Evolutionary conservation across 1,140 invertebrate species (phyloP), one percentile per base, ranked within the genome.

Genomic region (Diploscapter pachys): DNA sequence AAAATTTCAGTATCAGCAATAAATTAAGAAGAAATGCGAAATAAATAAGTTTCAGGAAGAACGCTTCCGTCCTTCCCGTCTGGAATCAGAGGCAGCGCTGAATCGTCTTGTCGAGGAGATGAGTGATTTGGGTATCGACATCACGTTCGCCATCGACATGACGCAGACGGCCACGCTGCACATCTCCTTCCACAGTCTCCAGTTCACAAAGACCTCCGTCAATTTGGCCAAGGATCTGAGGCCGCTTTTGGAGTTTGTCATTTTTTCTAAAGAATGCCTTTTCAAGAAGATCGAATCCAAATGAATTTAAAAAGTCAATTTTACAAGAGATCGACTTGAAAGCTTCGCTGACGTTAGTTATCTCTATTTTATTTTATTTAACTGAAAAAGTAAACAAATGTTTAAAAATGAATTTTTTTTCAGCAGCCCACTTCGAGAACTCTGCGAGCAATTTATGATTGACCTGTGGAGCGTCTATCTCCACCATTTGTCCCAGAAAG

Each of bases 31-130:
- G 5, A 78, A 51, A 13, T 0, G 31, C 61, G n/a, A n/a, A 52
- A 11, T 57, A 31, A 31, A 31, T 31, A 31, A 31, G 52, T 50
- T 59, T 48, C 6, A 13, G 79, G 83, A 84, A 70, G 83, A 84
- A 57, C 67, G 72, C 48, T 84, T 83, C 84, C 57, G 72, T 13
- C 81, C 83, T 1, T 83, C 74, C 62, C 79, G 79, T n/a, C 70
- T 85, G 31, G 82, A 85, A 48, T 80, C 67, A 6, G 78, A 79
- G 66, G 68, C 78, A 6, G 69, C 69, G 6, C 53, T 79, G 49
- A 78, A 73, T 50, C 57, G 76, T n/a, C 69, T 79, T 6, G 50
- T 79, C 3, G 78, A 79, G 49, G 78, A 79, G 63, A 49, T 79
- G 3, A 59, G 63, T 9, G 78, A 79, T 49, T 55, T 79, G 4